phyloP scores from a whole-genome alignment of 2,797 vertebrate species.

The Manis crassicaudata region DNA sequence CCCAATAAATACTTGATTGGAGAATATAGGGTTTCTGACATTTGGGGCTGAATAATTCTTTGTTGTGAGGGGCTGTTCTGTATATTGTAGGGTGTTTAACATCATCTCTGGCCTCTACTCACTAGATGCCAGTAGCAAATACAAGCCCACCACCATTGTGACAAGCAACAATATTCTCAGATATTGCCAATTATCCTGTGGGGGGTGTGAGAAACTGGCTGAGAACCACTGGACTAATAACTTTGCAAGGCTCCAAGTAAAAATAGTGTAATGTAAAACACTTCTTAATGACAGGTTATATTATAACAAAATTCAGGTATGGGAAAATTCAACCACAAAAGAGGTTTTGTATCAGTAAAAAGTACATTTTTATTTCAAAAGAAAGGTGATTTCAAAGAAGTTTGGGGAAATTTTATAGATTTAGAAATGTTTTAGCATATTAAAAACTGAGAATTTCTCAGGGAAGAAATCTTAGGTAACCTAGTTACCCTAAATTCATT shows the following conservation, averaged over 20 bases:
- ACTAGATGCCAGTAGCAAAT: neutral
- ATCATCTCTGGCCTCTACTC: neutral
- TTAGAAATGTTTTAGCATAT: neutral
- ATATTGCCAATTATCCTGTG: neutral
- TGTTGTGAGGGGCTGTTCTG: neutral
- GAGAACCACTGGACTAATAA: neutral
- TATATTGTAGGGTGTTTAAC: neutral
- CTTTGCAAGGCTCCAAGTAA: neutral
- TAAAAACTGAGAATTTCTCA: constrained; percentile 34
- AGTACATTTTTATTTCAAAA: constrained; percentile 16
- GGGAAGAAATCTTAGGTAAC: neutral
- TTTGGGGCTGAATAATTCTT: neutral
- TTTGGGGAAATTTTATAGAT: neutral
- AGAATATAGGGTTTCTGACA: neutral
- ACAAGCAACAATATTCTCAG: neutral
- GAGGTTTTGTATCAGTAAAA: neutral
- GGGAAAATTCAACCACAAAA: neutral
- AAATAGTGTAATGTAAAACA: neutral
- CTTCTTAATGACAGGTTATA: neutral
- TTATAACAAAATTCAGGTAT: neutral
- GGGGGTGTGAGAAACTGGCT: neutral
- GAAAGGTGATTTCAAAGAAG: neutral
- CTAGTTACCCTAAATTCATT: neutral
- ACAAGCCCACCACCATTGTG: neutral
- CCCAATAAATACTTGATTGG: neutral